Evolutionary conservation across 2,113 vertebrate species (phyloP).

Genomic region (Apeltes quadracus): DNA sequence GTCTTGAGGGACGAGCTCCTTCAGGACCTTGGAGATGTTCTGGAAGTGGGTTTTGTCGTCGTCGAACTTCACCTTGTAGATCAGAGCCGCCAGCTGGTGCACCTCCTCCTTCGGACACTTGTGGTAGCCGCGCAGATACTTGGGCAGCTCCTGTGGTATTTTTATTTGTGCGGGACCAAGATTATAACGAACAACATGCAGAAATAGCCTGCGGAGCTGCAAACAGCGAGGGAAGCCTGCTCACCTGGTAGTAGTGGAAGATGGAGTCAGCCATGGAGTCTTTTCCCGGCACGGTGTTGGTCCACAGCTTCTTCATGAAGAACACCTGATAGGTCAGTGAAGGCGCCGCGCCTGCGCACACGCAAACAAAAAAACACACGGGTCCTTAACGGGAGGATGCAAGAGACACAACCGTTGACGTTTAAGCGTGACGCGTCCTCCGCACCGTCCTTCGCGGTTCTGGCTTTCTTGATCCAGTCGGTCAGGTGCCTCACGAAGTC

Average conservation of each 20-base stretch:
- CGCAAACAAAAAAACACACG: neutral
- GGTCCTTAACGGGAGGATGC: neutral
- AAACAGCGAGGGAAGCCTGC: too few relatives aligned
- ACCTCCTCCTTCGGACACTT: constrained; percentile 93
- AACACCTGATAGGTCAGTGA: constrained; percentile 98
- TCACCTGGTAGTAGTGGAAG: constrained; percentile 97
- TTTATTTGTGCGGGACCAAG: too few relatives aligned
- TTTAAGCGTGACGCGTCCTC: neutral
- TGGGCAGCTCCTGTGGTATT: constrained; percentile 94
- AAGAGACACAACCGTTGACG: neutral
- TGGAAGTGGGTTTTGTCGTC: constrained; percentile 96
- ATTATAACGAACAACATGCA: neutral
- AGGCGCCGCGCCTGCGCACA: constrained; percentile 86
- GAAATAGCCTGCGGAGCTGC: too few relatives aligned
- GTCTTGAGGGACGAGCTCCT: constrained; percentile 94
- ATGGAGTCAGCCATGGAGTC: constrained; percentile 97
- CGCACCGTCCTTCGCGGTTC: constrained; percentile 92
- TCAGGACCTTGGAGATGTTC: constrained; percentile 90
- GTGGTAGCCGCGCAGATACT: constrained; percentile 97
- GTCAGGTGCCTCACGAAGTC: constrained; percentile 99
- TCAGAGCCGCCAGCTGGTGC: constrained; percentile 91
- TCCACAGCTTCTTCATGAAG: constrained; percentile 99
- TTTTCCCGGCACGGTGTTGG: constrained; percentile 90
- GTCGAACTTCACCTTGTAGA: constrained; percentile 96
- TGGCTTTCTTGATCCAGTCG: constrained; percentile 98